Conservation (phyloP, 2,797 vertebrate species). For the Chaunax sp. region DNA sequence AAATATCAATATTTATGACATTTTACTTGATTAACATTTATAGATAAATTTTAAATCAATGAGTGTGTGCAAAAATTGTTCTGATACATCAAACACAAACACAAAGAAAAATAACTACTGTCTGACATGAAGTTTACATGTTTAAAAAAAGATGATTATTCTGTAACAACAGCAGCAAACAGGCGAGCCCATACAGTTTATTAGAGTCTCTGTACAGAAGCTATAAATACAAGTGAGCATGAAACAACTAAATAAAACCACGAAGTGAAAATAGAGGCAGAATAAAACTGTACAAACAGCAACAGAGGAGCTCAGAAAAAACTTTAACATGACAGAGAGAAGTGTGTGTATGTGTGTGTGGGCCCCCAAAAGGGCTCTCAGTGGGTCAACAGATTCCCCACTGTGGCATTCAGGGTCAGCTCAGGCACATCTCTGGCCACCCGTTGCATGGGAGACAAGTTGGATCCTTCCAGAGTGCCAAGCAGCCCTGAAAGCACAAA, state of each 20-base stretch:
- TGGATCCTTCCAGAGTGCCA: slow-evolving; percentile 91
- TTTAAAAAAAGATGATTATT: too few relatives aligned
- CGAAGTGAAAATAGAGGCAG: not conserved
- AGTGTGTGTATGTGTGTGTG: not conserved
- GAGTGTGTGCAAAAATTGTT: too few relatives aligned
- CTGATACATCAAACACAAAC: too few relatives aligned
- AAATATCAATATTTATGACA: too few relatives aligned
- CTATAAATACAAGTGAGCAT: slow-evolving; percentile 46
- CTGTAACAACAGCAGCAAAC: not conserved
- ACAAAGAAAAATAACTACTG: too few relatives aligned
- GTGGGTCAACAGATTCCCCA: slow-evolving; percentile 63
- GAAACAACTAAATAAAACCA: not conserved
- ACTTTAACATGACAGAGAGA: slow-evolving; percentile 1
- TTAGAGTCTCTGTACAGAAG: slow-evolving; percentile 39
- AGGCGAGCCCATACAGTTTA: slow-evolving; percentile 12
- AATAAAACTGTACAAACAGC: slow-evolving; percentile 7
- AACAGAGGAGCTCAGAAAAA: not conserved
- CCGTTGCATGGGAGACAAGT: slow-evolving; percentile 90
- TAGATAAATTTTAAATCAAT: too few relatives aligned
- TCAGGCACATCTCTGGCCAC: slow-evolving; percentile 91
- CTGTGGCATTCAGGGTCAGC: slow-evolving; percentile 82
- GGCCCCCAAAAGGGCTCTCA: slow-evolving; percentile 42
- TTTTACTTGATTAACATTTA: too few relatives aligned
- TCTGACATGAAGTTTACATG: too few relatives aligned
- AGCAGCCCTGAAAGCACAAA: slow-evolving; percentile 85